Base-by-base conservation (phyloP, 2,797 vertebrate genomes). In the Channallabes apus region DNA sequence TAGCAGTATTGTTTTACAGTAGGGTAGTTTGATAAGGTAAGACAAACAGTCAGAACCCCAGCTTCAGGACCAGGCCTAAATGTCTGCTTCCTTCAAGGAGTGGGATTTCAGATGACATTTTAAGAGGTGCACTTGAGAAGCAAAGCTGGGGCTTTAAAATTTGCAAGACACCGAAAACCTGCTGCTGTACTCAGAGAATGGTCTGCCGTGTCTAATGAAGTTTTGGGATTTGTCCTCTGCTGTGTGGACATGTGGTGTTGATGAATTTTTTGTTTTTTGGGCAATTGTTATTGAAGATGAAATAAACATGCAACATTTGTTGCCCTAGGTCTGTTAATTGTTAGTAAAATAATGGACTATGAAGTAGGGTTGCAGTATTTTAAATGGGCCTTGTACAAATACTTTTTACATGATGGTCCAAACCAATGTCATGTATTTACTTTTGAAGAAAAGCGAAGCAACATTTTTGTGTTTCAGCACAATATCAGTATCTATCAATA, bases 41-140 rank as follows among this genome's bases (percentile, higher is more conserved):
- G 9, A 35, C 2, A 61, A 79, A 62, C 62, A 4, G 24, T 78
- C 35, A 4, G 59, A 27, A 15, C 22, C 27, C 6, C 59, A 64
- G 61, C 24, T 64, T 80, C 54, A 35, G 54, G 56, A 56, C 73
- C 18, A 58, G 76, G 76, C 2, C 9, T 12, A n/a, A 79, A 17
- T 17, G 59, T 41, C 58, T 24, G 77, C 22, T 7, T 9, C 24
- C 8, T 61, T 61, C 20, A 32, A 62, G 58, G 56, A 79, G 61
- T 59, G 58, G 77, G 77, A 65, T 80, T 80, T 80, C 78, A 2
- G 24, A 51, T 80, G 78, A 80, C 78, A 80, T 80, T 80, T 64
- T 11, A 65, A 56, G 61, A 35, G 38, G 61, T 51, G 51, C 78
- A 80, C n/a, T 64, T 51, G 61, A 64, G 35, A 80, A 80, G 29